phyloP scores from a whole-genome alignment of 2,113 vertebrate species.

The Hystrix brachyura region DNA sequence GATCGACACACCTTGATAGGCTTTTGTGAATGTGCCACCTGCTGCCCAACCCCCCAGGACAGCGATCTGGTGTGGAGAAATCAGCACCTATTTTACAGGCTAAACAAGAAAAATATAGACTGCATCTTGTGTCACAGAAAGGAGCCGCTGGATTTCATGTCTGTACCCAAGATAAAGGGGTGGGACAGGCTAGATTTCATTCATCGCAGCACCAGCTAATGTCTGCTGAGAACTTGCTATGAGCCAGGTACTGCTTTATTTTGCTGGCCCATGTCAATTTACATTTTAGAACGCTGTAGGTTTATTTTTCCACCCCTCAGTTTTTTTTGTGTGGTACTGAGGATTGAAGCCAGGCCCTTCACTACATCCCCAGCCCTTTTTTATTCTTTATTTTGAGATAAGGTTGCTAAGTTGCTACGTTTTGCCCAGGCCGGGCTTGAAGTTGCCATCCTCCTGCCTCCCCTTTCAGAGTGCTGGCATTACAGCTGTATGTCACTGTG shows the following conservation, averaged over 20 bases:
- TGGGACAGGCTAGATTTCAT: neutral
- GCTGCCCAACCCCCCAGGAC: slow-evolving; percentile 38
- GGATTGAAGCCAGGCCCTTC: neutral
- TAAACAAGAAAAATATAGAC: neutral
- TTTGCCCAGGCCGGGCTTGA: neutral
- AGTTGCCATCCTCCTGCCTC: neutral
- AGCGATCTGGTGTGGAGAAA: slow-evolving; percentile 1
- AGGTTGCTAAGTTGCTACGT: neutral
- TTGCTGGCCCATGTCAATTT: neutral
- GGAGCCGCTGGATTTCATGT: neutral
- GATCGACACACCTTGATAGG: neutral
- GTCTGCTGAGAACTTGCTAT: neutral
- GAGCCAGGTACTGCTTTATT: neutral
- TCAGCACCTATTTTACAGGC: slow-evolving; percentile 21
- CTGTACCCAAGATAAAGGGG: neutral
- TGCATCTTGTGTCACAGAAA: neutral
- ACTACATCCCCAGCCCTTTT: neutral
- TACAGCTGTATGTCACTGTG: too few relatives aligned
- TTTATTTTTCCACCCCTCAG: neutral
- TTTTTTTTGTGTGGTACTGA: neutral
- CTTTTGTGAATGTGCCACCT: neutral
- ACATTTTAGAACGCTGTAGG: neutral
- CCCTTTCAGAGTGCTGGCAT: neutral
- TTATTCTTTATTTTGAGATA: neutral
- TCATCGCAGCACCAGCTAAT: neutral